These are phyloP conservation scores for Noctua janthe DNA, from an alignment of 2,888 invertebrate genomes.

Conservation along the genomic window DNA sequence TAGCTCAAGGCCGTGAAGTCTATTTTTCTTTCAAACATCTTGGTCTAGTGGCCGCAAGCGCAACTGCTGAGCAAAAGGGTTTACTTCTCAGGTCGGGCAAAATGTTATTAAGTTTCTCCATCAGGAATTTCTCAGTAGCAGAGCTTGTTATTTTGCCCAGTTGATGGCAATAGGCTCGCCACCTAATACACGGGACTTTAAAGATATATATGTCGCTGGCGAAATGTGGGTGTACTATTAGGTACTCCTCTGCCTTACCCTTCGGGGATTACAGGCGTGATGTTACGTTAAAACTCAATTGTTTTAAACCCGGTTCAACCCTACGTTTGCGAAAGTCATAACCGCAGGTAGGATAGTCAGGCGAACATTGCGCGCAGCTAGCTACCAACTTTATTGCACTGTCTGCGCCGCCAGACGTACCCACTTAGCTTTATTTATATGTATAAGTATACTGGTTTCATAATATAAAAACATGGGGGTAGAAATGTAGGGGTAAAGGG, in stretches of 20 bases:
- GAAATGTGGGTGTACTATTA: neutral
- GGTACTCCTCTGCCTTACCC: neutral
- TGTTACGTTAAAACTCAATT: too few species aligned
- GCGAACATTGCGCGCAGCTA: conserved; percentile 44
- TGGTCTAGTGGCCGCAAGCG: neutral
- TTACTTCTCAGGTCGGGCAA: neutral
- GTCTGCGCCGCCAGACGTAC: conserved; percentile 46
- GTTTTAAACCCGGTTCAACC: conserved; percentile 39
- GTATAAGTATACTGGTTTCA: neutral
- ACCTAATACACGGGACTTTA: neutral
- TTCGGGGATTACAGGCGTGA: neutral
- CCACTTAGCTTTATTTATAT: conserved; percentile 19
- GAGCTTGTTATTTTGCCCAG: neutral
- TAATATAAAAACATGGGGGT: neutral
- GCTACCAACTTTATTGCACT: conserved; percentile 58
- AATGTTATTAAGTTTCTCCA: neutral
- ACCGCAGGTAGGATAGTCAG: conserved; percentile 47
- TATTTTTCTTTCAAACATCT: neutral
- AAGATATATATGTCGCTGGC: neutral
- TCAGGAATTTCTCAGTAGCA: neutral
- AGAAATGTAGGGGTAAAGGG: neutral
- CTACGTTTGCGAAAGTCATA: conserved; percentile 47
- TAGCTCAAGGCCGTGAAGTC: too few species aligned
- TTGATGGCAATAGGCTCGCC: neutral
- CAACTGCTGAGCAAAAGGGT: neutral